Conservation (phyloP, 1,140 invertebrate genomes). For the Drosophila fuyamai region DNA sequence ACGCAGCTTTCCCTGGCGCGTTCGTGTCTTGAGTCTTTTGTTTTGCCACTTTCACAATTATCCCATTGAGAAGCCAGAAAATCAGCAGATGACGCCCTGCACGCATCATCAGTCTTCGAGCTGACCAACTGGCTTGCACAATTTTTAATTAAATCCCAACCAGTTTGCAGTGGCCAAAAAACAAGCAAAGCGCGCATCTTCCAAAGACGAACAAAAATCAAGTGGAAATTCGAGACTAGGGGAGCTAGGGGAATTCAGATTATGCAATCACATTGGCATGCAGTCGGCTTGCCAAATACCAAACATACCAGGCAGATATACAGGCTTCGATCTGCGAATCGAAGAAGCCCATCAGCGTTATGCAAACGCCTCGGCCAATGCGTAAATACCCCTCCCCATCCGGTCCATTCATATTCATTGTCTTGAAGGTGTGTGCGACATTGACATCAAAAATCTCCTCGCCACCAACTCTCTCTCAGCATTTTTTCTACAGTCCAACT, state of each 20-base stretch:
- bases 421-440: constrained; percentile 36
- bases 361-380: constrained; percentile 18
- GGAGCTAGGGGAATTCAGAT: constrained; percentile 4
- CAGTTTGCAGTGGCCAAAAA: constrained; percentile 42
- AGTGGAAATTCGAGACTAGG: not conserved
- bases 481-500: not conserved
- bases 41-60: constrained; percentile 48
- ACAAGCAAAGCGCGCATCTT: constrained; percentile 31
- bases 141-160: constrained; percentile 61
- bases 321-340: constrained; percentile 16
- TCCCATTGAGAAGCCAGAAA: constrained; percentile 15
- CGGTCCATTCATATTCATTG: constrained; percentile 10
- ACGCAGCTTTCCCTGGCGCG: constrained; percentile 7
- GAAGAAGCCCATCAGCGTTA: constrained; percentile 32
- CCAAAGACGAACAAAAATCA: not conserved
- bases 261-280: constrained; percentile 68
- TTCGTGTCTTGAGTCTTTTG: constrained; percentile 46
- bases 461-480: constrained; percentile 20
- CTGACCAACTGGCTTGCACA: constrained; percentile 25
- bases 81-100: constrained; percentile 37
- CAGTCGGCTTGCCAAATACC: constrained; percentile 49
- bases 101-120: constrained; percentile 27
- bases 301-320: constrained; percentile 9
- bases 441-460: constrained; percentile 44
- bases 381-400: constrained; percentile 5